These are phyloP conservation scores for Uloborus plumipes DNA, from an alignment of 2,888 invertebrate species.

Conservation along the genomic window DNA sequence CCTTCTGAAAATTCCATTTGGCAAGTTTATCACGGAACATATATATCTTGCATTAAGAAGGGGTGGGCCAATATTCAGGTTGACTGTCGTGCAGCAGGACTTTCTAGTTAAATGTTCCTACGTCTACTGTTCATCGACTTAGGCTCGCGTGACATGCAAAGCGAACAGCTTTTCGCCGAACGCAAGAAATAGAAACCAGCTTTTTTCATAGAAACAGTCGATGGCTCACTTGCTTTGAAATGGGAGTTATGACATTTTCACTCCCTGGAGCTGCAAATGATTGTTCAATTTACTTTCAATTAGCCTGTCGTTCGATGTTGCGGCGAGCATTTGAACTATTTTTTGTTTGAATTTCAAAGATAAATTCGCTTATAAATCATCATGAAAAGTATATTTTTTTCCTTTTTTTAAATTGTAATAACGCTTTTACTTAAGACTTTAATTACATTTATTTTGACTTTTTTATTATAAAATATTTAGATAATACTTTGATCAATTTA, in stretches of 20 bases:
- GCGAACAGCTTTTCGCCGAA: constrained; percentile 43
- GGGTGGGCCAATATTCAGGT: constrained; percentile 41
- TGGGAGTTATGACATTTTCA: constrained; percentile 22
- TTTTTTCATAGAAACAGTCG: constrained; percentile 48
- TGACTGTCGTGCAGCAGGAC: constrained; percentile 36
- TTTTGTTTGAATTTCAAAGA: no score
- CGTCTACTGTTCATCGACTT: constrained; percentile 36
- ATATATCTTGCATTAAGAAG: constrained; percentile 25
- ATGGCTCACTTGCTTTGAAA: constrained; percentile 31
- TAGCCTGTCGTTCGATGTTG: no score
- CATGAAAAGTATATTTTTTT: no score
- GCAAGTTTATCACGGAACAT: constrained; percentile 13
- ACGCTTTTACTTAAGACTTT: no score
- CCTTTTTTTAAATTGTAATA: no score
- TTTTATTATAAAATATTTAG: no score
- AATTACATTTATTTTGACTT: no score
- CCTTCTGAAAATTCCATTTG: background rate
- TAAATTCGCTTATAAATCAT: no score
- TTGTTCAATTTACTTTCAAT: no score
- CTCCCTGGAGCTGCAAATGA: constrained; percentile 2
- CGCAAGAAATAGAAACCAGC: constrained; percentile 46
- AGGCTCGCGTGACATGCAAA: constrained; percentile 37
- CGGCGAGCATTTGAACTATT: no score
- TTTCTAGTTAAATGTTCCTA: constrained; percentile 51
- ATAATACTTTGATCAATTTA: no score